Evolutionary conservation across 2,797 vertebrate species (phyloP), one percentile per base, ranked within the genome.

Genomic region (Catamblyrhynchus diadema): DNA sequence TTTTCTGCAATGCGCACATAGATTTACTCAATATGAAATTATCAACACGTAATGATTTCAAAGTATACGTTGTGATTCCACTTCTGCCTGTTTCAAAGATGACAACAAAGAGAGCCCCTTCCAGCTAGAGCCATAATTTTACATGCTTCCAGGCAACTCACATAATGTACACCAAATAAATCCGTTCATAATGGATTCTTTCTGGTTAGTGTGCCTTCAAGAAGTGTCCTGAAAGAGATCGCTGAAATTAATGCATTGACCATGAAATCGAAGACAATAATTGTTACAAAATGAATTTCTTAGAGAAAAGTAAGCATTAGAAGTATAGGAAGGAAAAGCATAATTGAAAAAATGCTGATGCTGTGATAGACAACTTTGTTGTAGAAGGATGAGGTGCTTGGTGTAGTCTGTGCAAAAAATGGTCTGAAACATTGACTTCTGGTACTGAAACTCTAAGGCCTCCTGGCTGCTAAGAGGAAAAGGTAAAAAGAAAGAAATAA

Each of bases 161-260:
- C 41, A 18, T 51, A 80, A 78, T 20, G 51, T 67, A 41, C 48
- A 42, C 69, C 60, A 91, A 45, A 64, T 61, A 90, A 85, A 96
- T 82, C 81, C n/a, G 1, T 96, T 88, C 56, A 33, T 91, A 93
- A 88, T 92, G 86, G 88, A 92, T 95, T 95, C 32, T 93, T 91
- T 95, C 75, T 95, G 81, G 57, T 86, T 94, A 90, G 74, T 0
- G 0, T 65, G 80, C 82, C 80, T 90, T 92, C 80, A 88, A 88
- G 90, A 93, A 72, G 30, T 37, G 56, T 86, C 83, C 48, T 93
- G 77, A 95, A 93, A 95, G 90, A 72, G 73, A 56, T 70, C 59
- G 9, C 41, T 75, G 61, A 56, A 72, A 74, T 71, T 75, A 90
- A 84, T 60, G 47, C 47, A 21, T 23, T 87, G 87, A 81, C 88